Base-by-base conservation (phyloP, 2,888 invertebrate genomes). In the Anodontia alba region DNA sequence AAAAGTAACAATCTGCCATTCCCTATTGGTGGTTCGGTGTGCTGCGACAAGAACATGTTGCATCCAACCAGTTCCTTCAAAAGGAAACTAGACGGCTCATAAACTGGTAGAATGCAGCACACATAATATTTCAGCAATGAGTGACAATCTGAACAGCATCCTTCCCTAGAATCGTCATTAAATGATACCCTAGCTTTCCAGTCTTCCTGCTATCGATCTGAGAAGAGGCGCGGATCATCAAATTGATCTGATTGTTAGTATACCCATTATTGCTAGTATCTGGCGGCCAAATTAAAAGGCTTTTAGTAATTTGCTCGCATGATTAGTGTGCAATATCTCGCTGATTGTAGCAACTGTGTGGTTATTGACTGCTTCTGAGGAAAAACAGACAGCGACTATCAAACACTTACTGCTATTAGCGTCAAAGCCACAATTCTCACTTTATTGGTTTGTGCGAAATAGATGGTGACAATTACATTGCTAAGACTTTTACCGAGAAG, bases 331-430 rank as follows among this genome's bases (percentile, higher is more conserved):
- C 62, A 62, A 62, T 62, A 62, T 62, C 62, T 62, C 62, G 15
- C 62, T 33, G 62, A 62, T 62, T 62, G 62, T 62, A 33, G 62
- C 33, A 62, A 62, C 33, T 62, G 62, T 62, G 62, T 62, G 62
- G 62, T 62, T 62, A 62, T 62, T 62, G 62, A 62, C 62, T 62
- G 62, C 33, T 23, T 62, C 33, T 62, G 33, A 62, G 62, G 12
- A 33, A 23, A 62, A 62, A 62, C 62, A 62, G 62, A 62, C 62
- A 62, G 62, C 62, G 62, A 62, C 62, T 62, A 62, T 62, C 62
- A 62, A 62, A 62, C 33, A 62, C 62, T 62, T 62, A 62, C 62
- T n/a, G 62, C 62, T 62, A 62, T 62, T 62, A 62, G 62, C 62
- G 62, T 62, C 62, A 62, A 31, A 62, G 62, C 62, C 62, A 62